Conservation (phyloP, 2,888 invertebrate genomes). For the Pseudolycoriella hygida region DNA sequence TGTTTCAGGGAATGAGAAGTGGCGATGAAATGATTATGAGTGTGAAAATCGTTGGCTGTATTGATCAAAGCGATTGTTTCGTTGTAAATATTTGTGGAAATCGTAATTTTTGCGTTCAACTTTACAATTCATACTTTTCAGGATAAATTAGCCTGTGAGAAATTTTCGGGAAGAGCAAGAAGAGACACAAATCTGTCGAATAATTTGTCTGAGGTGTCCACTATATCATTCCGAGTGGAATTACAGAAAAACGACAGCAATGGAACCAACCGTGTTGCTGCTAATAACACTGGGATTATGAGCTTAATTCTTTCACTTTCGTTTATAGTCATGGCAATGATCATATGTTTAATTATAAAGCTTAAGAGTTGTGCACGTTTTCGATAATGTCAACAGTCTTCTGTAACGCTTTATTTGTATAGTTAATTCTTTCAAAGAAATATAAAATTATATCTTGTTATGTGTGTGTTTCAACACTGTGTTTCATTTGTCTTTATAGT, state of each 20-base stretch:
- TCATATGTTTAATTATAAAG: no score
- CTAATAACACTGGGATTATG: no score
- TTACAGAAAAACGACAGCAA: background rate
- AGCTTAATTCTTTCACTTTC: no score
- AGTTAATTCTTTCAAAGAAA: no score
- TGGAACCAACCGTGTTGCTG: background rate
- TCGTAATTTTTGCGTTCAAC: slow-evolving; percentile 1
- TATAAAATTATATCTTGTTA: no score
- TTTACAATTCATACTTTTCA: background rate
- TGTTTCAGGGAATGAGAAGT: slow-evolving; percentile 39
- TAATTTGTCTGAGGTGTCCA: slow-evolving; percentile 19
- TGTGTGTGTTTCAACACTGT: no score
- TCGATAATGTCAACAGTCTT: no score
- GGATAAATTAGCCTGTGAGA: background rate
- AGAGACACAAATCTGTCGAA: background rate
- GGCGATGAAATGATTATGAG: slow-evolving; percentile 38
- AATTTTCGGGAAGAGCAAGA: background rate
- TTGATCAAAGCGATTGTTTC: slow-evolving; percentile 34
- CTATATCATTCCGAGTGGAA: slow-evolving; percentile 20
- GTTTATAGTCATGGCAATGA: no score
- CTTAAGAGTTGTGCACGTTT: no score
- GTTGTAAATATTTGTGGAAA: slow-evolving; percentile 20
- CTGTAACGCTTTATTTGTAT: no score
- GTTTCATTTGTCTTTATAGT: no score
- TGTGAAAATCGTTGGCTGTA: slow-evolving; percentile 35